Base-by-base conservation (phyloP, 2,113 vertebrate species). In the Sylvia atricapilla region DNA sequence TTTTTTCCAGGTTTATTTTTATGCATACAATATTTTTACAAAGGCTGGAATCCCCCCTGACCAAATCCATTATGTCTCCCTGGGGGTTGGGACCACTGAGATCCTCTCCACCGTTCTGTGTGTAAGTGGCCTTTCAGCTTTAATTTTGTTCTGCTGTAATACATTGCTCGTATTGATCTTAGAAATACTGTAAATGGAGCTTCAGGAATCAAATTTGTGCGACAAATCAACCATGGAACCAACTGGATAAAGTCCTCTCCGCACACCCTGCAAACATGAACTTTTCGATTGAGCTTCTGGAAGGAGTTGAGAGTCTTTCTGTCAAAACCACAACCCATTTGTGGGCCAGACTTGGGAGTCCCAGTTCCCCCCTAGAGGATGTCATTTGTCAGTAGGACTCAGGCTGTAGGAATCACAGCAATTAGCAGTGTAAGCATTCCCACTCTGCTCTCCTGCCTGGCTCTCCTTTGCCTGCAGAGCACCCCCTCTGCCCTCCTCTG, bases 1-100 rank as follows among this genome's bases (percentile, higher is more conserved):
- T 35, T 77, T 25, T 94, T 92, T 91, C 10, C 94, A 99, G 98
- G 98, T 99, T 70, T 99, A 98, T 95, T 98, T 97, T 84, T 99
- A 99, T 67, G 98, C 98, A 37, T 98, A 97, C 90, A 97, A 96
- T 15, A 95, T 99, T 87, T 98, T 99, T 78, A 86, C 84, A 41
- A 97, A 96, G 7, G 98, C 98, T 39, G 98, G 98, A 75, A 98
- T 99, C 56, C 82, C 94, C 15, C 66, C 96, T 44, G 23, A 85
- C 50, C 96, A 98, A 93, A 96, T 97, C n/a, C 95, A 83, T 43
- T 98, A 98, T 5, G 92, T 95, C 4, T 97, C 98, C 16, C 77
- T 99, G 78, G 98, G 98, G 55, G 94, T 97, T 17, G 98, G 98
- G 3, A 85, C 98, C 58, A 97, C 97, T 3, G 98, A 99, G 95